Evolutionary conservation across 2,797 vertebrate genomes (phyloP).

Genomic region (Leptodactylus fallax): DNA sequence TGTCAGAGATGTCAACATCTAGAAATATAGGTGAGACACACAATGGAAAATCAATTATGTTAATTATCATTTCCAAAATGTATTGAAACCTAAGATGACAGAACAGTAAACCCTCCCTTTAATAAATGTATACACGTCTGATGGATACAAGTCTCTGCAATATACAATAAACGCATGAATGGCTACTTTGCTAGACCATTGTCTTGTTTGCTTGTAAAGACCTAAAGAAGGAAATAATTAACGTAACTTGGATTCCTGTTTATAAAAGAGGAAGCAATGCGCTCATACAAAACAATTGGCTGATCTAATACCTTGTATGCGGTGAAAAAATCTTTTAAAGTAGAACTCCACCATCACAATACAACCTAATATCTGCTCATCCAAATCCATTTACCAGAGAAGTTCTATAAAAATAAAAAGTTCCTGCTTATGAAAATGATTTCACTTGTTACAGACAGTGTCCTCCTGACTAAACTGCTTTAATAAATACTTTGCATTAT

Average conservation of each 20-base stretch:
- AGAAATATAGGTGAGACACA: too few relatives aligned
- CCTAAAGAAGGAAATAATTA: slow-evolving; percentile 9
- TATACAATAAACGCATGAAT: neutral
- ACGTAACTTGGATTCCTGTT: slow-evolving; percentile 19
- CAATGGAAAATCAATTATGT: too few relatives aligned
- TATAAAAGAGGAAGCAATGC: slow-evolving; percentile 26
- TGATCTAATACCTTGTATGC: neutral
- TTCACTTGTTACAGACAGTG: too few relatives aligned
- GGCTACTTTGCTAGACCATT: neutral
- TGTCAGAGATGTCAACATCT: too few relatives aligned
- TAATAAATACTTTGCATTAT: too few relatives aligned
- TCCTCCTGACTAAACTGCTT: too few relatives aligned
- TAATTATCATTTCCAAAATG: too few relatives aligned
- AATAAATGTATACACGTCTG: neutral
- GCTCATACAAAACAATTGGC: neutral
- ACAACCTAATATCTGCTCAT: neutral
- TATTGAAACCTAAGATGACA: neutral
- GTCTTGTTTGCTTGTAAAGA: neutral
- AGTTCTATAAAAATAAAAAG: too few relatives aligned
- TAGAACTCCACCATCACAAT: neutral
- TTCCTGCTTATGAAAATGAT: too few relatives aligned
- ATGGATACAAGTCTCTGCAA: neutral
- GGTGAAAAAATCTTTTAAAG: neutral
- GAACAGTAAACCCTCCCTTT: neutral
- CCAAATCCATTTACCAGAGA: too few relatives aligned